A percentile compares a stretch with the other conserved stretches of the same genome.
These are phyloP conservation scores for Thamnophis elegans DNA, from an alignment of 2,797 vertebrate genomes.

Conservation along the genomic window DNA sequence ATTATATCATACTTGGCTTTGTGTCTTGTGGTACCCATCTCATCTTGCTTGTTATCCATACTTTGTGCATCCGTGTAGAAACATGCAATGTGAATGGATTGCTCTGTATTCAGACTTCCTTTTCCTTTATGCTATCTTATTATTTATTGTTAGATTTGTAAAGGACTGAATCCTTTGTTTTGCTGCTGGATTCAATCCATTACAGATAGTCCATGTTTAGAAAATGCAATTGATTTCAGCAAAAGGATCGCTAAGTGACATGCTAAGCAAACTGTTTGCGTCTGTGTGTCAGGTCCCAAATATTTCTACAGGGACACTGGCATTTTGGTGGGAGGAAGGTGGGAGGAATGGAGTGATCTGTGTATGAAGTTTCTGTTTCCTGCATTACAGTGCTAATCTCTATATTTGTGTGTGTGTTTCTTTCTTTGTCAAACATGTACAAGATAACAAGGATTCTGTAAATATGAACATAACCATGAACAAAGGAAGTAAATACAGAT, in stretches of 20 bases:
- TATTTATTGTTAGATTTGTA: not conserved
- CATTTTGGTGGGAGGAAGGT: no score
- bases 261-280: not conserved
- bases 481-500: no score
- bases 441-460: no score
- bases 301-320: no score
- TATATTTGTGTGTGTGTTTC: no score
- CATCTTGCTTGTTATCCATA: not conserved
- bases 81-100: not conserved
- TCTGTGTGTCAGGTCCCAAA: not conserved
- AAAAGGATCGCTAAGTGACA: not conserved
- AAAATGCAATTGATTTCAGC: not conserved
- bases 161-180: not conserved
- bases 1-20: not conserved
- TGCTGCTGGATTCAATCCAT: not conserved
- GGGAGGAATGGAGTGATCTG: no score
- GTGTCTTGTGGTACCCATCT: not conserved
- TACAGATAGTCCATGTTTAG: not conserved
- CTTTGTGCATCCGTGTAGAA: not conserved
- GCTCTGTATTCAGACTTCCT: not conserved
- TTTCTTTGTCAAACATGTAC: no score
- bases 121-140: not conserved
- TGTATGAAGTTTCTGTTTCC: no score
- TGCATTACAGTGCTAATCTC: no score
- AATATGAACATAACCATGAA: no score